Base-by-base conservation (phyloP, 1,140 invertebrate genomes). In the Drosophila nikananu region DNA sequence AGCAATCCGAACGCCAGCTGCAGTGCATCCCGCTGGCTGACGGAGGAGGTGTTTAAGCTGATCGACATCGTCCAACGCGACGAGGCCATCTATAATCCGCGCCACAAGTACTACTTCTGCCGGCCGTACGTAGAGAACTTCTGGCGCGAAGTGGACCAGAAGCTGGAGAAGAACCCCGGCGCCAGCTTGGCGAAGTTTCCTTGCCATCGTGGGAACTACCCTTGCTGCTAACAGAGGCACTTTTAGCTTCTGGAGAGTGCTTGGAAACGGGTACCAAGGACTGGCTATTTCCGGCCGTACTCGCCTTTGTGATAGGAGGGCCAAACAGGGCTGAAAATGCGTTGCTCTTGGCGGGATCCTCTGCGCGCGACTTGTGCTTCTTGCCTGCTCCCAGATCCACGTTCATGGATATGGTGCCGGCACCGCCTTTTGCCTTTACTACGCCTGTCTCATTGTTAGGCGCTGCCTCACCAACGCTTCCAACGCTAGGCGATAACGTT, bases 241-340 rank as follows among this genome's bases (percentile, higher is more conserved):
- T 39, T 79, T 94, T 95, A 10, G 81, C 63, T 62, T 90, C 83
- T 9, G 93, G 92, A 25, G 93, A 93, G 81, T 94, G 76, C 95
- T 96, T 62, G 21, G 86, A 39, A 5, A 27, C 62, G 13, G 63
- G 54, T 1, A 54, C 42, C 46, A 58, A 6, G 9, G 80, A 35
- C 39, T 68, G 19, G 13, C 23, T 58, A 30, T 44, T 67, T 2
- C 23, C 39, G n/a, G 39, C 17, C 1, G 44, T 48, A 65, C 94
- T 94, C 6, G 95, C 95, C 86, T 97, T 97, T 27, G 94, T 95
- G 65, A 97, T 96, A 2, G 97, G 96, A 32, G 95, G 93, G 1
- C 97, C 97, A 94, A 98, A 98, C 54, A 98, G 93, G 72, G 95
- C 96, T 42, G 95, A 95, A 93, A 97, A 97, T 54, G 95, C 95